Percentiles rank a stretch among this genome's conserved stretches.
Evolutionary conservation across 2,888 invertebrate species (phyloP).

Genomic region (Scelioninae gen. 1): DNA sequence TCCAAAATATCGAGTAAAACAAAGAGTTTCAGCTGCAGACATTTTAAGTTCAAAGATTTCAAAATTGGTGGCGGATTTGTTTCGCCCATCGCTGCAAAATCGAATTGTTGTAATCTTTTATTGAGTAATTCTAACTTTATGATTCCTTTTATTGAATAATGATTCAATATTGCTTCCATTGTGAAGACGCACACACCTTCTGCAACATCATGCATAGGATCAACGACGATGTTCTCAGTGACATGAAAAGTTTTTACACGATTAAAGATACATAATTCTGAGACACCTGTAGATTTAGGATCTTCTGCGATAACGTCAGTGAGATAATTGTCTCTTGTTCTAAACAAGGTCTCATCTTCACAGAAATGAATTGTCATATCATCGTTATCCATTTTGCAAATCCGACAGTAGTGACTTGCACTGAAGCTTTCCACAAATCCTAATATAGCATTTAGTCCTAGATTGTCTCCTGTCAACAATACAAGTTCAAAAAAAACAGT

Average conservation of each 20-base stretch:
- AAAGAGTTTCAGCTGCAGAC: slow-evolving; percentile 36
- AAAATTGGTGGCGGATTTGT: slow-evolving; percentile 20
- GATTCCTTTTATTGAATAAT: slow-evolving; percentile 7
- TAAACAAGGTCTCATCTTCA: no score
- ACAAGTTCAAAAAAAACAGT: no score
- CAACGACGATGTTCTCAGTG: slow-evolving; percentile 14
- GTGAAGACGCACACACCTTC: slow-evolving; percentile 21
- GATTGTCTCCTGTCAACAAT: no score
- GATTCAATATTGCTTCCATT: slow-evolving; percentile 19
- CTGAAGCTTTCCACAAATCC: no score
- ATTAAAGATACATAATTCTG: slow-evolving; percentile 54
- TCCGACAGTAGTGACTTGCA: no score
- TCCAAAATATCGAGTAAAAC: slow-evolving; percentile 43
- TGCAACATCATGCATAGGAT: slow-evolving; percentile 11
- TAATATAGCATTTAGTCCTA: no score
- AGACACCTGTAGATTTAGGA: slow-evolving; percentile 27
- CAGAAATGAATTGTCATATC: no score
- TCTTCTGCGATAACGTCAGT: no score
- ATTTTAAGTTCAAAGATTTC: slow-evolving; percentile 35
- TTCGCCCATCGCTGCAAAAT: slow-evolving; percentile 13
- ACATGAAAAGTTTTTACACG: slow-evolving; percentile 36
- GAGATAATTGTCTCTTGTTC: no score
- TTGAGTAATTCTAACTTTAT: slow-evolving; percentile 12
- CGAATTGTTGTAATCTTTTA: slow-evolving; percentile 20
- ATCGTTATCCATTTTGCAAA: no score